Conservation (phyloP, 2,888 invertebrate species). For the Harpalus rufipes region DNA sequence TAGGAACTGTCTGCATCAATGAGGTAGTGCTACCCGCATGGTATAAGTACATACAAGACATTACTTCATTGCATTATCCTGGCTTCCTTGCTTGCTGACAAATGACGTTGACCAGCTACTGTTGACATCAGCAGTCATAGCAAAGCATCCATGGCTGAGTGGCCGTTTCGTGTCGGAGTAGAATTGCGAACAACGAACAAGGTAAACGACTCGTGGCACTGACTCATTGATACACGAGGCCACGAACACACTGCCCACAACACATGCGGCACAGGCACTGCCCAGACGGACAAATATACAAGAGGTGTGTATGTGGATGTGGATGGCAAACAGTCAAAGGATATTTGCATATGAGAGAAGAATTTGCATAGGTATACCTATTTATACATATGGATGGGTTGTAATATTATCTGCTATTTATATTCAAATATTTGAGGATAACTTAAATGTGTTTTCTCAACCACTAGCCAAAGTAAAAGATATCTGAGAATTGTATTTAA, state of each 20-base stretch:
- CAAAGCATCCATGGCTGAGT: constrained; percentile 23
- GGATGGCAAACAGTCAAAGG: background rate
- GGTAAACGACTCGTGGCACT: constrained; percentile 53
- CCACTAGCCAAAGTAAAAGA: too few relatives aligned
- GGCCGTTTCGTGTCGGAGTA: constrained; percentile 21
- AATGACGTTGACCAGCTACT: constrained; percentile 20
- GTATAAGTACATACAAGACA: background rate
- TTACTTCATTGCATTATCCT: background rate
- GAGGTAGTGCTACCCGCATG: background rate
- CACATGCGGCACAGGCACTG: background rate
- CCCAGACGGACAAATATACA: constrained; percentile 22
- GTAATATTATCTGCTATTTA: background rate
- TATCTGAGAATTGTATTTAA: too few relatives aligned
- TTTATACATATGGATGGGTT: background rate
- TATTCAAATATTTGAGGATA: constrained; percentile 3
- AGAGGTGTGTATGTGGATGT: constrained; percentile 3
- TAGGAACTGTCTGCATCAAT: background rate
- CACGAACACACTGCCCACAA: constrained; percentile 29
- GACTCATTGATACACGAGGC: constrained; percentile 50
- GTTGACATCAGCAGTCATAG: constrained; percentile 34
- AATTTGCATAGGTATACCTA: background rate
- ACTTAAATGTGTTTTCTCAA: background rate
- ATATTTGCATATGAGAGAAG: background rate
- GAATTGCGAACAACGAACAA: constrained; percentile 41
- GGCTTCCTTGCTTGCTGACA: background rate